phyloP scores from a whole-genome alignment of 2,113 vertebrate species.

The Myxocyprinus asiaticus region DNA sequence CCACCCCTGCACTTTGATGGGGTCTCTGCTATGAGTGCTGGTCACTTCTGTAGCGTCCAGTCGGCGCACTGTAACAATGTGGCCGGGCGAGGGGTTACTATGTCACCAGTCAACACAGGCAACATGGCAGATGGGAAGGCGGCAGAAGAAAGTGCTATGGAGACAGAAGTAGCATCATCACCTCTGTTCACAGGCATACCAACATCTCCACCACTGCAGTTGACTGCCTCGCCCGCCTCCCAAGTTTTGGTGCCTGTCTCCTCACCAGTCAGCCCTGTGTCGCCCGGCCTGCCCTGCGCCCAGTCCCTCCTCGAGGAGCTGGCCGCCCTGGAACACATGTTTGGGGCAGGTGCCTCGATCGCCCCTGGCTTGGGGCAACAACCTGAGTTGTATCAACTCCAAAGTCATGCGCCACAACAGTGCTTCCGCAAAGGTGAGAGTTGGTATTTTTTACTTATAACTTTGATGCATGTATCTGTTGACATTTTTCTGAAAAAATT shows the following conservation, averaged over 20 bases:
- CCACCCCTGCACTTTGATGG: slow-evolving; percentile 78
- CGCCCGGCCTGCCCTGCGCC: slow-evolving; percentile 85
- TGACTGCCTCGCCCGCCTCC: slow-evolving; percentile 71
- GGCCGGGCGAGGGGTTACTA: slow-evolving; percentile 72
- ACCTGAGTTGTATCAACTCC: slow-evolving; percentile 99
- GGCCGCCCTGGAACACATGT: slow-evolving; percentile 92
- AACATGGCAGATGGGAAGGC: slow-evolving; percentile 60
- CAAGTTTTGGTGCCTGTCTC: slow-evolving; percentile 52
- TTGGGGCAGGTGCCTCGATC: slow-evolving; percentile 96
- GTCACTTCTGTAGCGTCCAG: slow-evolving; percentile 84
- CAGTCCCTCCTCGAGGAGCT: slow-evolving; percentile 95
- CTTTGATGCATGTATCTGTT: background rate
- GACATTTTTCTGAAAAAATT: too few relatives aligned
- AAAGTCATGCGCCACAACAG: slow-evolving; percentile 86
- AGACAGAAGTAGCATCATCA: slow-evolving; percentile 67
- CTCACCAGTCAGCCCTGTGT: slow-evolving; percentile 71
- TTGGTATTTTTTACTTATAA: background rate
- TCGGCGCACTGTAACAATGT: slow-evolving; percentile 78
- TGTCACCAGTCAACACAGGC: slow-evolving; percentile 46
- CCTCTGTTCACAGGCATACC: slow-evolving; percentile 73
- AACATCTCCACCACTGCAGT: slow-evolving; percentile 73
- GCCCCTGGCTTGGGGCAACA: slow-evolving; percentile 91
- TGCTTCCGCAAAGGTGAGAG: slow-evolving; percentile 88
- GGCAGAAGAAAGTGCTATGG: slow-evolving; percentile 67
- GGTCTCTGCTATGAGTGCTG: slow-evolving; percentile 59